Conservation (phyloP, 2,888 invertebrate genomes). For the Cistogaster globosa region DNA sequence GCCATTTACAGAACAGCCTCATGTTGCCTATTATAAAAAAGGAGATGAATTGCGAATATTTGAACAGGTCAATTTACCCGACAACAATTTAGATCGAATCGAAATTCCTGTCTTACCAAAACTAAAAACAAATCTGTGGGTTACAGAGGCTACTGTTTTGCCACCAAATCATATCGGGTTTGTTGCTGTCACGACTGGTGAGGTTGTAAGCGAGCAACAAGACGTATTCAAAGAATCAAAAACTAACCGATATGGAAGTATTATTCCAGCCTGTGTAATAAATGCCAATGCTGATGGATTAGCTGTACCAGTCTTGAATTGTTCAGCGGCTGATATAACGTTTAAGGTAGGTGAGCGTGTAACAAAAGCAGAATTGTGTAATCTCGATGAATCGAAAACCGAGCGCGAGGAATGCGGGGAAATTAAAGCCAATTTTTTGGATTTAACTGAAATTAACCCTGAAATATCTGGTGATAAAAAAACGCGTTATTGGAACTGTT, state of each 20-base stretch:
- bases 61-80: conserved; percentile 6
- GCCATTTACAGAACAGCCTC: conserved; percentile 1
- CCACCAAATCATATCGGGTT: conserved; percentile 32
- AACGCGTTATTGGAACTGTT: background rate
- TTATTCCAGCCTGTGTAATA: conserved; percentile 28
- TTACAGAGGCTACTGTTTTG: conserved; percentile 29
- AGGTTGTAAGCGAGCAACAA: background rate
- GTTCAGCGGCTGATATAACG: background rate
- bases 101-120: conserved; percentile 15
- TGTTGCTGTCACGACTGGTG: conserved; percentile 25
- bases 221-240: conserved; percentile 10
- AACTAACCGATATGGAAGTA: conserved; percentile 8
- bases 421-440: background rate
- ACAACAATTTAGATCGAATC: conserved; percentile 21
- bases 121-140: background rate
- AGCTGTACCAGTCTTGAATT: conserved; percentile 9
- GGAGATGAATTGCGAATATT: conserved; percentile 14
- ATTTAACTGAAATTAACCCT: conserved; percentile 1
- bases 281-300: conserved; percentile 16
- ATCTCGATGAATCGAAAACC: background rate
- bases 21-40: conserved; percentile 3
- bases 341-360: conserved; percentile 23
- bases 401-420: background rate
- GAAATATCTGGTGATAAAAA: conserved; percentile 1
- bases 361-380: conserved; percentile 23